These are phyloP conservation scores for Tragelaphus imberbis DNA, from an alignment of 2,113 vertebrate genomes.

Conservation along the genomic window DNA sequence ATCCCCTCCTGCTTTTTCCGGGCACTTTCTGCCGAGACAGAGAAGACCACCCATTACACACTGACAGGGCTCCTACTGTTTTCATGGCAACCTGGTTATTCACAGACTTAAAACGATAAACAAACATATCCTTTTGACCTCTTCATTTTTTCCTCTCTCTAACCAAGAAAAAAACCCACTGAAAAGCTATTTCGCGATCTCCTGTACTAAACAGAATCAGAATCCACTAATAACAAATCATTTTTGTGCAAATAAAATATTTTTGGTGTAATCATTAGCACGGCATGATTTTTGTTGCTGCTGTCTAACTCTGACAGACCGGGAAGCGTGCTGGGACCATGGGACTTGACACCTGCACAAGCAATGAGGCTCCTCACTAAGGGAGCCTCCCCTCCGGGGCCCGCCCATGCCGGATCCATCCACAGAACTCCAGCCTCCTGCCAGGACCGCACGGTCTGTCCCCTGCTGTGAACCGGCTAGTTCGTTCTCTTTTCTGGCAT, in stretches of 20 bases:
- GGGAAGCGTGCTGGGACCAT: not conserved
- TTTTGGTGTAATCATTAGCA: not conserved
- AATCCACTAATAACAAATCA: not conserved
- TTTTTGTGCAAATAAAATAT: not conserved
- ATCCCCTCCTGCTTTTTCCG: conserved; percentile 98
- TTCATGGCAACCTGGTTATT: not conserved
- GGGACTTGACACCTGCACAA: not conserved
- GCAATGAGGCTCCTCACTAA: not conserved
- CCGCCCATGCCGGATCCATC: too few species aligned
- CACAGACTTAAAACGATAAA: not conserved
- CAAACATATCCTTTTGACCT: not conserved
- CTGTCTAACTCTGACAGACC: not conserved
- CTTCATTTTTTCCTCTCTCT: not conserved
- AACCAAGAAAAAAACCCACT: not conserved
- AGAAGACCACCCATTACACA: conserved; percentile 24
- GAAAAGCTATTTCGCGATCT: not conserved
- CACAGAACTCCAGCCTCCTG: not conserved
- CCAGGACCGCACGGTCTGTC: not conserved
- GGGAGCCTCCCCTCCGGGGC: not conserved
- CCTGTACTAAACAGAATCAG: not conserved
- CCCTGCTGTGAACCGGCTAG: not conserved
- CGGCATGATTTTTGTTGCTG: not conserved
- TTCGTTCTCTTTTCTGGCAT: not conserved
- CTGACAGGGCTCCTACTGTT: not conserved
- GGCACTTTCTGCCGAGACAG: conserved; percentile 88